These are phyloP conservation scores for Papilio protenor DNA, from an alignment of 2,888 invertebrate species.

Conservation along the genomic window DNA sequence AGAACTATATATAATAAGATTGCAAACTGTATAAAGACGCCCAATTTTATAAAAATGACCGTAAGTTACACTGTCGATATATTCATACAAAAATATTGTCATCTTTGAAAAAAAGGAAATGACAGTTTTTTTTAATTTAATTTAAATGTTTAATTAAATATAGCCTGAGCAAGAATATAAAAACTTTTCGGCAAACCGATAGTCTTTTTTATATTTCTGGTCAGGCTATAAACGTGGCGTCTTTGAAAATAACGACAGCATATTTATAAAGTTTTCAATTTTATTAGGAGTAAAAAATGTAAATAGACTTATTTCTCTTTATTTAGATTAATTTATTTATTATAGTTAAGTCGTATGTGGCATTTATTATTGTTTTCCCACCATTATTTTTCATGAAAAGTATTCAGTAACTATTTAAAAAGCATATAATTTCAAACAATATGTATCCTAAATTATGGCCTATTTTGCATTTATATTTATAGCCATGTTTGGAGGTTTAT, in stretches of 20 bases:
- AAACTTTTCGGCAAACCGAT: too few species aligned
- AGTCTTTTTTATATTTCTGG: too few species aligned
- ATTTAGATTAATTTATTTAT: constrained; percentile 59
- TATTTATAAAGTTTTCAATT: constrained; percentile 39
- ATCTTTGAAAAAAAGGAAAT: too few species aligned
- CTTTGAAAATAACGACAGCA: constrained; percentile 6
- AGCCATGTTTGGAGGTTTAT: too few species aligned
- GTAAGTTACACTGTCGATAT: too few species aligned
- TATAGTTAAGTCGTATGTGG: constrained; percentile 55
- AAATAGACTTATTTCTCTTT: constrained; percentile 52
- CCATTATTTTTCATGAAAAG: constrained; percentile 57
- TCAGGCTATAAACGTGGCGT: not conserved
- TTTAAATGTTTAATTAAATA: too few species aligned
- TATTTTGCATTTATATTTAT: constrained; percentile 21
- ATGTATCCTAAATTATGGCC: not conserved
- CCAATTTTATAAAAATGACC: too few species aligned
- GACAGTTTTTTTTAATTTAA: too few species aligned
- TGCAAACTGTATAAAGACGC: not conserved
- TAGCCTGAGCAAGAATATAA: too few species aligned
- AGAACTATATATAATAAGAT: not conserved
- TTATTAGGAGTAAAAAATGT: constrained; percentile 50
- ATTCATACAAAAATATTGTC: too few species aligned
- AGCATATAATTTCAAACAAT: not conserved
- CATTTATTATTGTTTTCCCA: constrained; percentile 67
- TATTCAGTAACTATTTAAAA: not conserved